phyloP scores from a whole-genome alignment of 1,140 invertebrate species.

The Cotesia glomerata region DNA sequence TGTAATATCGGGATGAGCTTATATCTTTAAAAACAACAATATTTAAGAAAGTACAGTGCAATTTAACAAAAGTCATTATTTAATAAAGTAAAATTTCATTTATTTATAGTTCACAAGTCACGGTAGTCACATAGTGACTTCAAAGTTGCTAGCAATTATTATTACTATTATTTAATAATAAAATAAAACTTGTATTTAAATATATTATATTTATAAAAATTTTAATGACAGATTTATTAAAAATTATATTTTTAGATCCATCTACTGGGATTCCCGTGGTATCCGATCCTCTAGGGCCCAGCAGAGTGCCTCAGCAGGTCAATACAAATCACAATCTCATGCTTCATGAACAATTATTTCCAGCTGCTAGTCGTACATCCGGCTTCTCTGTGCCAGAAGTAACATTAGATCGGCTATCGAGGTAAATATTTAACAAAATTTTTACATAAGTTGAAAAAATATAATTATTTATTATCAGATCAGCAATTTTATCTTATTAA shows the following conservation, averaged over 20 bases:
- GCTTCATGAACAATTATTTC: constrained; percentile 78
- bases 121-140: too few relatives aligned
- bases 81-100: too few relatives aligned
- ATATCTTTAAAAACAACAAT: too few relatives aligned
- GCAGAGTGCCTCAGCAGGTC: constrained; percentile 64
- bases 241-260: constrained; percentile 60
- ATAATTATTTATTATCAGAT: constrained; percentile 23
- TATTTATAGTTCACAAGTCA: too few relatives aligned
- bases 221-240: too few relatives aligned
- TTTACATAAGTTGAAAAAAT: constrained; percentile 3
- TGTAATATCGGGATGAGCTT: too few relatives aligned
- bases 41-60: too few relatives aligned
- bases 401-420: constrained; percentile 56
- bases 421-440: constrained; percentile 39
- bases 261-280: constrained; percentile 74
- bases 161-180: too few relatives aligned
- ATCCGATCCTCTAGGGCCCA: constrained; percentile 66
- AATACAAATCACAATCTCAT: constrained; percentile 83
- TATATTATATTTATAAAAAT: too few relatives aligned
- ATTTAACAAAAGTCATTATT: too few relatives aligned
- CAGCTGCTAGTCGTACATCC: constrained; percentile 66
- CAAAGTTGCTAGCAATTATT: too few relatives aligned
- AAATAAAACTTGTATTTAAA: too few relatives aligned
- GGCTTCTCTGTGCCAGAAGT: constrained; percentile 61
- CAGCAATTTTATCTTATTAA: background rate